A percentile compares a stretch with the other conserved stretches of the same genome.
phyloP scores from a whole-genome alignment of 2,113 vertebrate species.

The Poicephalus meyeri region DNA sequence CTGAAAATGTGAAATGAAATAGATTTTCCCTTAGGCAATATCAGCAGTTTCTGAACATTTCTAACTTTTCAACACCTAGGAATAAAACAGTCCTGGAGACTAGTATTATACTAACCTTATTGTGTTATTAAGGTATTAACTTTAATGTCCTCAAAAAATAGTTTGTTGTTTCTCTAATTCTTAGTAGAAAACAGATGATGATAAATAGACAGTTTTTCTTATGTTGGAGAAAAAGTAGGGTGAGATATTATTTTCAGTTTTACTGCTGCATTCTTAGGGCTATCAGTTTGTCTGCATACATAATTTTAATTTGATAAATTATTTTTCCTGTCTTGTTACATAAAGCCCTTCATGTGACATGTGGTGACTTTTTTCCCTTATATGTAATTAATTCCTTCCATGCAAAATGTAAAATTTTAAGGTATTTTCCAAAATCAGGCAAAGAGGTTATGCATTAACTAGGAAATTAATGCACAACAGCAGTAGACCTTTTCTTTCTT shows the following conservation, averaged over 20 bases:
- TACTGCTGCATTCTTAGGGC: not conserved
- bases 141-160: not conserved
- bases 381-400: not conserved
- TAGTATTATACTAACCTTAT: not conserved
- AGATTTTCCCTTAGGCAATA: not conserved
- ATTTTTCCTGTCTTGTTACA: not conserved
- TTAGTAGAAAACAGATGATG: not conserved
- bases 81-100: not conserved
- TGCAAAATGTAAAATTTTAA: not conserved
- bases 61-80: not conserved
- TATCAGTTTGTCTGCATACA: not conserved
- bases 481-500: not conserved
- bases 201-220: not conserved
- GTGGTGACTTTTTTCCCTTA: not conserved
- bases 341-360: not conserved
- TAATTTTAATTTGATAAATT: not conserved
- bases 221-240: not conserved
- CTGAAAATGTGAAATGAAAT: not conserved
- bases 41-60: not conserved
- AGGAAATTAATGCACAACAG: not conserved
- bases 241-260: not conserved
- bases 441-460: not conserved
- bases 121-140: not conserved
- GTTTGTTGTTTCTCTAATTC: not conserved
- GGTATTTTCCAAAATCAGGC: not conserved